Base-by-base conservation (phyloP, 2,113 vertebrate species). In the Stegastes partitus region DNA sequence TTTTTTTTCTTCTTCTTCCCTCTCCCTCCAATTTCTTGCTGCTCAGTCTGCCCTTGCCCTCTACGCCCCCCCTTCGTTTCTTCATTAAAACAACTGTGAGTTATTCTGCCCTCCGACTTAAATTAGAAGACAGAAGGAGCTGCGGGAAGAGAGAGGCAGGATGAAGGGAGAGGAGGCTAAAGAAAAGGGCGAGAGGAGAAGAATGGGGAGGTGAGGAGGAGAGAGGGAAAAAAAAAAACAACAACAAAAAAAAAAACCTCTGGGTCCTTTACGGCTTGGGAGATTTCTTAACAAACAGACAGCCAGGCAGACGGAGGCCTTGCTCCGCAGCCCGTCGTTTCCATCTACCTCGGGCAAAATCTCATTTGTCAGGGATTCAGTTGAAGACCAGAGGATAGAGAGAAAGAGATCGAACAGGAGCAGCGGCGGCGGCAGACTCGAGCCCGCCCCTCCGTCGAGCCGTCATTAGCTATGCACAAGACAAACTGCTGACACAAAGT, bases 401-500 rank as follows among this genome's bases (percentile, higher is more conserved):
- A 91, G 91, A 34, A 80, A 67, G 75, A 26, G 68, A 84, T 90
- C 67, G 84, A 86, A 83, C 2, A 2, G 64, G 45, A 69, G 66
- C 76, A 19, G 57, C 72, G 47, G 42, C 44, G 18, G 44, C 63
- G 11, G 84, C 61, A 50, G 87, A 72, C 55, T 49, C 9, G 1
- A 64, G 83, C 79, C 72, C 67, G n/a, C 65, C 77, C 91, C 88
- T 37, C 85, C 19, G 58, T 63, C 77, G 57, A 37, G 47, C 81
- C 90, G 82, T 91, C 94, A 95, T 97, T 96, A 96, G 93, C 94
- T 93, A 97, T 96, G 95, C 96, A 95, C 94, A 94, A 96, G 94
- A 95, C 94, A 96, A 97, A 96, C 93, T 95, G 96, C 95, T 96
- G 95, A 97, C 95, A 95, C 94, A 91, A 94, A 95, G 95, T 94